phyloP scores from a whole-genome alignment of 1,140 invertebrate genomes.

The Agrilus planipennis region DNA sequence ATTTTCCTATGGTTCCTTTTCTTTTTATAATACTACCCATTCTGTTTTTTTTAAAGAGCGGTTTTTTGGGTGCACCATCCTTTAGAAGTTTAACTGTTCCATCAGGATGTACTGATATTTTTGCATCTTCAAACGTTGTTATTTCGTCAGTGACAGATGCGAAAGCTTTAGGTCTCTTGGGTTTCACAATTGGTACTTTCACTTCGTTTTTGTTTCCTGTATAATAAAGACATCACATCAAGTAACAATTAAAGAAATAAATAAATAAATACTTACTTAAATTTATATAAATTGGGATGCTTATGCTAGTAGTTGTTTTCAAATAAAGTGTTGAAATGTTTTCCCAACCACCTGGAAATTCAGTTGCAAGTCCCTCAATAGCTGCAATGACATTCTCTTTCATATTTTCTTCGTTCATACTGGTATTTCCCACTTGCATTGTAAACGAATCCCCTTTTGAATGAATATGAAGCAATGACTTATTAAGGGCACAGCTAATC shows the following conservation, averaged over 20 bases:
- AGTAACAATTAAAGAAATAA: constrained; percentile 12
- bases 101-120: constrained; percentile 41
- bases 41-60: too few relatives aligned
- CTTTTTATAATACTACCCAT: too few relatives aligned
- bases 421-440: constrained; percentile 42
- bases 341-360: constrained; percentile 49
- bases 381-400: constrained; percentile 44
- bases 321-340: constrained; percentile 48
- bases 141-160: constrained; percentile 43
- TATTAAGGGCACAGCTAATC: constrained; percentile 44
- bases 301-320: constrained; percentile 32
- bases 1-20: too few relatives aligned
- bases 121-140: constrained; percentile 37
- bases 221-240: constrained; percentile 25
- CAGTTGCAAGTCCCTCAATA: constrained; percentile 37
- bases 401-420: constrained; percentile 40
- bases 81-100: constrained; percentile 43
- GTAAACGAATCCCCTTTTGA: constrained; percentile 41
- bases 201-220: constrained; percentile 37
- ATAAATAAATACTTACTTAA: constrained; percentile 41
- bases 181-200: constrained; percentile 24
- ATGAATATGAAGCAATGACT: constrained; percentile 43
- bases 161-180: constrained; percentile 42
- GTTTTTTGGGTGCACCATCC: too few relatives aligned
- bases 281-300: constrained; percentile 48